Evolutionary conservation across 1,140 invertebrate genomes (phyloP), one percentile per base, ranked within the genome.

Genomic region (Theocolax elegans): DNA sequence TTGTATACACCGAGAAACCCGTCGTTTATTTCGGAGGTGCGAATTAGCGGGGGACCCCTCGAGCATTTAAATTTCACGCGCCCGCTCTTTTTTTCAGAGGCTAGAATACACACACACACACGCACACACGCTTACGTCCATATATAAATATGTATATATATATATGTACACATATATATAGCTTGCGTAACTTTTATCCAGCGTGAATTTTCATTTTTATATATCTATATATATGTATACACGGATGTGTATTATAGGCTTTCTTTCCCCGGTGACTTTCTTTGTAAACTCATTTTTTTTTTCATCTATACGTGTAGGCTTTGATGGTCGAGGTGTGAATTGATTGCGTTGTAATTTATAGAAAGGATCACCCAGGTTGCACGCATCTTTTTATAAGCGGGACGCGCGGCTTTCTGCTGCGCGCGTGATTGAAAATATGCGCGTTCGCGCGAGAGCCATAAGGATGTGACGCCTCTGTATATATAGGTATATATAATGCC

Each of bases 171-270:
- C n/a, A n/a, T n/a, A n/a, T n/a, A n/a, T n/a, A n/a, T 49, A 2
- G 9, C 44, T 63, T 38, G 60, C 25, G 60, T 38, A 63, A 63
- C 60, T 35, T 49, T 49, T 49, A 31, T 63, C 15, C 17, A 31
- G 44, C 15, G 27, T 49, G 40, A 48, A 49, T 49, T 49, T 51
- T 63, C 59, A 60, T 54, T 54, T 54, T 54, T 23, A 3, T 23
- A 1, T 10, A 3, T 44, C n/a, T 17, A 12, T 44, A 3, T 17
- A 17, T 12, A 44, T 15, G 27, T n/a, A 4, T 10, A 35, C 31
- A 35, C 27, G 1, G n/a, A n/a, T n/a, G n/a, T n/a, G n/a, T n/a
- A n/a, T n/a, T n/a, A n/a, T n/a, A n/a, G 27, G 10, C 27, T 54
- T 35, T 31, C 27, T n/a, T 31, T 31, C 1, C 8, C 21, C 9